Percentiles rank a stretch among this genome's conserved stretches.
Evolutionary conservation across 2,888 invertebrate genomes (phyloP).

Genomic region (Coremacera marginata): DNA sequence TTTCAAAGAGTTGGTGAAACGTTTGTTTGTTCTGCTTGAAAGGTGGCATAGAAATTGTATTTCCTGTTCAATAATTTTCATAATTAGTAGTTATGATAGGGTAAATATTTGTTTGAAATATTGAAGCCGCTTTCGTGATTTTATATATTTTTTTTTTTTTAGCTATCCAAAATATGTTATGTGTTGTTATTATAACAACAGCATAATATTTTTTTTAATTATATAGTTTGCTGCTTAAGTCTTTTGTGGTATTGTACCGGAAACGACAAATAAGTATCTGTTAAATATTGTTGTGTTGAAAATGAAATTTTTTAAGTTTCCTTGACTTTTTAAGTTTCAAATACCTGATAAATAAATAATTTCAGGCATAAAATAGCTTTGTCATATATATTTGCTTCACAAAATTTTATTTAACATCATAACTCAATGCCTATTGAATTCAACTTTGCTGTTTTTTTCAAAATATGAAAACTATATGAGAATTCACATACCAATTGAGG

Average conservation of each 20-base stretch:
- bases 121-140: background rate
- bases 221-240: background rate
- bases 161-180: background rate
- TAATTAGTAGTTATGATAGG: constrained; percentile 10
- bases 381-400: no score
- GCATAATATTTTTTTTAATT: background rate
- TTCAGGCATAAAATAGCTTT: no score
- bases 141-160: background rate
- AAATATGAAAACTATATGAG: no score
- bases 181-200: background rate
- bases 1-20: background rate
- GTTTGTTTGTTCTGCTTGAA: background rate
- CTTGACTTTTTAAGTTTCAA: no score
- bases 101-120: background rate
- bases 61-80: constrained; percentile 31
- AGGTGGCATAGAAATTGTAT: background rate
- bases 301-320: background rate
- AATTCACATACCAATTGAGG: no score
- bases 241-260: background rate
- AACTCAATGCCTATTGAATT: no score
- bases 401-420: no score
- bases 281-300: background rate
- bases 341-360: no score
- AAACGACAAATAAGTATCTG: background rate
- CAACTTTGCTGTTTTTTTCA: no score